phyloP scores from a whole-genome alignment of 1,140 invertebrate species.

The Ips typographus region DNA sequence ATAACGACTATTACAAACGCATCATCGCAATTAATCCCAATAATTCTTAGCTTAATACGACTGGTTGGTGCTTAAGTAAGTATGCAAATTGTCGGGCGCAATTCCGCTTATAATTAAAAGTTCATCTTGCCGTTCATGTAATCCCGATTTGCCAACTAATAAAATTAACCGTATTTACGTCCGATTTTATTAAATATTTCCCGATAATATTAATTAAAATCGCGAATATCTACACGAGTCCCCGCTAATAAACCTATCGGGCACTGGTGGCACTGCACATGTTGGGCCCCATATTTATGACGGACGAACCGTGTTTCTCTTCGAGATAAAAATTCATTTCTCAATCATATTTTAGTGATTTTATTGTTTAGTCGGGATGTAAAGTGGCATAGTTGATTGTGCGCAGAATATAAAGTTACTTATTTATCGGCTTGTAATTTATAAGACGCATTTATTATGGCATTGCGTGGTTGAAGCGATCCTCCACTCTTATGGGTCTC shows the following conservation, averaged over 20 bases:
- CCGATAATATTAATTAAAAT: slow-evolving; percentile 35
- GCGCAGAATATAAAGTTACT: slow-evolving; percentile 53
- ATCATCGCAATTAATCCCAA: background rate
- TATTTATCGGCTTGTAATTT: slow-evolving; percentile 53
- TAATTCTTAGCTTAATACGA: background rate
- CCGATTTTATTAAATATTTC: slow-evolving; percentile 38
- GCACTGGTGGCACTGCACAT: slow-evolving; percentile 33
- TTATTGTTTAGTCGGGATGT: slow-evolving; percentile 52
- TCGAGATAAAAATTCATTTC: slow-evolving; percentile 50
- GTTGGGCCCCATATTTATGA: slow-evolving; percentile 47
- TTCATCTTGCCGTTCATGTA: slow-evolving; percentile 12
- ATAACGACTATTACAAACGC: no score
- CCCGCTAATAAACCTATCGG: slow-evolving; percentile 35
- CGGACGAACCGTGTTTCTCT: slow-evolving; percentile 45
- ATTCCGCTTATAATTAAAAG: slow-evolving; percentile 12
- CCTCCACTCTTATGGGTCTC: slow-evolving; percentile 33
- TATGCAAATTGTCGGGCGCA: slow-evolving; percentile 2
- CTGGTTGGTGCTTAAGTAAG: background rate
- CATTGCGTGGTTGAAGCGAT: slow-evolving; percentile 48
- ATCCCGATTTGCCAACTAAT: slow-evolving; percentile 10
- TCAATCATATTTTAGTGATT: slow-evolving; percentile 55
- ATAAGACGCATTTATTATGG: slow-evolving; percentile 52
- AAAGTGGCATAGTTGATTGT: slow-evolving; percentile 53
- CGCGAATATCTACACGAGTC: slow-evolving; percentile 28
- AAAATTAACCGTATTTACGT: slow-evolving; percentile 24